phyloP scores from a whole-genome alignment of 1,140 invertebrate species.

The Anastrepha ludens region DNA sequence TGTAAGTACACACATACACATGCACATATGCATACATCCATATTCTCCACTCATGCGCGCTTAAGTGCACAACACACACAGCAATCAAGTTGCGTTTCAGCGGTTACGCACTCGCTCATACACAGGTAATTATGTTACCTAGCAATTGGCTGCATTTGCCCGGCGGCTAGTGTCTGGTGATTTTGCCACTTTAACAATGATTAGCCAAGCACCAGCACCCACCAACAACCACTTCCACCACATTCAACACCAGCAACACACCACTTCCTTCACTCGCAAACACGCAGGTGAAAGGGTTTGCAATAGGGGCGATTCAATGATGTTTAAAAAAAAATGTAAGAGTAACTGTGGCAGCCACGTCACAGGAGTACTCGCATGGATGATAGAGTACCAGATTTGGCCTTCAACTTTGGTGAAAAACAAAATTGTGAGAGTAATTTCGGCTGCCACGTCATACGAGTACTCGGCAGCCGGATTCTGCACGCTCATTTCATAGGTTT shows the following conservation, averaged over 20 bases:
- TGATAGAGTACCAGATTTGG: too few species aligned
- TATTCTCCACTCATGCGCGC: background rate
- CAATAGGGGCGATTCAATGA: too few species aligned
- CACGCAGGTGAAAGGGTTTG: background rate
- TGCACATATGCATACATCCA: background rate
- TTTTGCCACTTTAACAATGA: background rate
- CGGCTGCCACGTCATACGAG: too few species aligned
- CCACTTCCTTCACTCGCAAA: constrained; percentile 7
- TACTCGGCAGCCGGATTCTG: too few species aligned
- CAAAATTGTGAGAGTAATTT: too few species aligned
- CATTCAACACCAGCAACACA: background rate
- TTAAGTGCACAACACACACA: background rate
- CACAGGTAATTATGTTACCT: background rate
- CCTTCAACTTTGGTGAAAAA: too few species aligned
- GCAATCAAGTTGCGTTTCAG: background rate
- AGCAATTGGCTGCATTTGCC: background rate
- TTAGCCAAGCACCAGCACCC: background rate
- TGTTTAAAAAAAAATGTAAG: too few species aligned
- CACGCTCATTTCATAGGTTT: too few species aligned
- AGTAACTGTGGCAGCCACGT: too few species aligned
- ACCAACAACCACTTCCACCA: background rate
- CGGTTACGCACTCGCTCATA: background rate
- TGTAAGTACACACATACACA: background rate
- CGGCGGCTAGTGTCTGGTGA: background rate
- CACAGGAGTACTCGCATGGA: too few species aligned